Conservation (phyloP, 1,140 invertebrate genomes). For the Copidosoma floridanum region DNA sequence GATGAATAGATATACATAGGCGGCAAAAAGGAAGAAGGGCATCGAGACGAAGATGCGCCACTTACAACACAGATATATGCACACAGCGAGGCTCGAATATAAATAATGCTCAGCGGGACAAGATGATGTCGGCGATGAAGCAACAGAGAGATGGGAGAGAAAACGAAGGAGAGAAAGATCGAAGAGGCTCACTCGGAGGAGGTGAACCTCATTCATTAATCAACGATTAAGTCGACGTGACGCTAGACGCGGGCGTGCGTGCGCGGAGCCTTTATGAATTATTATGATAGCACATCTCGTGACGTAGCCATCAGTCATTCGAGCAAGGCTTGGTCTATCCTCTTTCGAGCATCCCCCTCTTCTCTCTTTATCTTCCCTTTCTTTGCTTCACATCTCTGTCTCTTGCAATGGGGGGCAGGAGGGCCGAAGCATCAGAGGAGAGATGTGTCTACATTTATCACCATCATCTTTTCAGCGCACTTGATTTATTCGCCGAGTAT, state of each 20-base stretch:
- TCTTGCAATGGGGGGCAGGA: too few species aligned
- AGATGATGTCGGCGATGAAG: too few species aligned
- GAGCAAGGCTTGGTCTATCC: too few species aligned
- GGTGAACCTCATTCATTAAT: conserved; percentile 52
- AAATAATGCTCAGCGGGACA: too few species aligned
- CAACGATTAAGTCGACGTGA: conserved; percentile 47
- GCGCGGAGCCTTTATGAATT: conserved; percentile 54
- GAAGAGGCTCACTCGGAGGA: conserved; percentile 19
- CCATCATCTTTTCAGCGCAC: conserved; percentile 56
- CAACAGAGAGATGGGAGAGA: not conserved
- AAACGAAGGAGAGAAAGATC: conserved; percentile 7
- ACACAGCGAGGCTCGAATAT: not conserved
- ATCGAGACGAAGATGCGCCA: too few species aligned
- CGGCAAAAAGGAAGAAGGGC: too few species aligned
- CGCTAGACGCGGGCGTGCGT: not conserved
- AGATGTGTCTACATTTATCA: conserved; percentile 56
- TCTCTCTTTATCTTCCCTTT: too few species aligned
- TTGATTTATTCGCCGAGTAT: conserved; percentile 55
- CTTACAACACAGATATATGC: too few species aligned
- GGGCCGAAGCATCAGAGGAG: too few species aligned
- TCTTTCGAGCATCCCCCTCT: too few species aligned
- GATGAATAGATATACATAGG: conserved; percentile 32
- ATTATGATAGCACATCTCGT: conserved; percentile 57
- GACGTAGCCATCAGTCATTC: conserved; percentile 56
- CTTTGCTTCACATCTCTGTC: conserved; percentile 26